Base-by-base conservation (phyloP, 1,140 invertebrate species). In the Heliconius nattereri region DNA sequence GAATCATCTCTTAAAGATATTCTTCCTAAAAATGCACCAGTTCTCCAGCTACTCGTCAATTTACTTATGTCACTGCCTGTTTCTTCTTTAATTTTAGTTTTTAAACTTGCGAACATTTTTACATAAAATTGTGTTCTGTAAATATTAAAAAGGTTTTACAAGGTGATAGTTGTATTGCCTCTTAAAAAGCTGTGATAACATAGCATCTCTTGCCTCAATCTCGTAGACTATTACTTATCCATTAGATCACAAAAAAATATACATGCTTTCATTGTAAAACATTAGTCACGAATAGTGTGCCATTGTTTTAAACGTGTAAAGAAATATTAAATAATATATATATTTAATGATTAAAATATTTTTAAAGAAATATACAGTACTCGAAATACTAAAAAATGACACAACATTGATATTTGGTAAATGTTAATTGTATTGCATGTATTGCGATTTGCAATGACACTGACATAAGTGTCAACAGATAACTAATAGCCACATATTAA, bases 41-140 rank as follows among this genome's bases (percentile, higher is more conserved):
- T 92, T 19, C 92, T 87, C 93, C 93, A 94, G 83, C 87, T 94
- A 82, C 89, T 94, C 1, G 93, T 93, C 76, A 94, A 76, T 85
- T 90, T 94, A 76, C 92, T 92, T n/a, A 94, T 84, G 78, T 94
- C 93, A 78, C 90, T 94, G 35, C 93, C 93, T 84, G 93, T 94
- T 86, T 94, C 93, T 83, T 94, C 93, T 79, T 93, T 93, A 79
- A 94, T 94, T 85, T 94, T 94, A 86, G 91, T 94, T 85, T 94
- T 94, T 54, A 94, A 81, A 80, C 92, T 94, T 52, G 93, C 93
- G 75, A 94, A 94, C 93, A 94, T 94, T 81, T 82, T 84, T 87
- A 73, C n/a, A 72, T 20, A 8, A 8, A 66, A 66, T 66, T 66
- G 8, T 29, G n/a, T 26, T 16, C 60, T 66, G 23, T 16, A 26